Evolutionary conservation across 2,113 vertebrate genomes (phyloP).

Genomic region (Calcarius ornatus): DNA sequence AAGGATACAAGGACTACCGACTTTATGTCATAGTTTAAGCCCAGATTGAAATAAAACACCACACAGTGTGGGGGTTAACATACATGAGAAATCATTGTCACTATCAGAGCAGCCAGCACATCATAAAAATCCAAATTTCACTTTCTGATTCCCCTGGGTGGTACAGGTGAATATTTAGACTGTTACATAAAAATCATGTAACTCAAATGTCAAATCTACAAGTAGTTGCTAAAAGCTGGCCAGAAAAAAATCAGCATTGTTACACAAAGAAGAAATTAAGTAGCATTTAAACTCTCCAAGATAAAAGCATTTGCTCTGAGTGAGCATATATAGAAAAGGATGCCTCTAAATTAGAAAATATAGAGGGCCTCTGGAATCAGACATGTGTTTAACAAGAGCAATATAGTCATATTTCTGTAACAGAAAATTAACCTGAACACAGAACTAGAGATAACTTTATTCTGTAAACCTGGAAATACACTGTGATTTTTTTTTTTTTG

Average conservation of each 20-base stretch:
- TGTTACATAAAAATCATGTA: background rate
- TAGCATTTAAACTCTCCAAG: background rate
- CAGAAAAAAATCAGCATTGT: background rate
- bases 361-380: background rate
- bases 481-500: background rate
- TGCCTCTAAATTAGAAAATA: background rate
- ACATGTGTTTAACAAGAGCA: background rate
- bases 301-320: background rate
- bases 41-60: background rate
- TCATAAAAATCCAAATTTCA: background rate
- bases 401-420: background rate
- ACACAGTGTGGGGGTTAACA: accelerated
- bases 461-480: background rate
- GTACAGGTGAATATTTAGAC: background rate
- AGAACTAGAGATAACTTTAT: background rate
- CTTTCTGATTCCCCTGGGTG: background rate
- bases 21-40: background rate
- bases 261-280: background rate
- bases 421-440: background rate
- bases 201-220: background rate
- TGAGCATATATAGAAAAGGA: background rate
- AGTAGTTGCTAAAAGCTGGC: background rate
- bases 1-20: background rate
- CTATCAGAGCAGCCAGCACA: background rate
- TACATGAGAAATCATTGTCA: background rate